These are phyloP conservation scores for Euura lappo DNA, from an alignment of 1,140 invertebrate genomes.

Conservation along the genomic window DNA sequence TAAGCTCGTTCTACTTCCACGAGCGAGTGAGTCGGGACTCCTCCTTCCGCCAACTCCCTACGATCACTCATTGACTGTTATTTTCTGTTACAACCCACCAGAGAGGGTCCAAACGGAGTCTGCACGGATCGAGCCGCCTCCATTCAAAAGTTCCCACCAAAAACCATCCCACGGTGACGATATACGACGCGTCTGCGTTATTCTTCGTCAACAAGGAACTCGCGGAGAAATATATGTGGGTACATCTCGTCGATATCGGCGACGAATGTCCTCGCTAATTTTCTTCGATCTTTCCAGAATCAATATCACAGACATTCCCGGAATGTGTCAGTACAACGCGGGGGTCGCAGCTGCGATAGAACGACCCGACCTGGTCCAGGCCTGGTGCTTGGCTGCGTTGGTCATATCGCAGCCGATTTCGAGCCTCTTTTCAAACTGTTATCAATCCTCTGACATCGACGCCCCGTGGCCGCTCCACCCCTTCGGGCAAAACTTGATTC, in stretches of 20 bases:
- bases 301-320: constrained; percentile 62
- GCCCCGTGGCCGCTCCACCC: constrained; percentile 81
- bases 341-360: constrained; percentile 74
- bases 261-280: no score
- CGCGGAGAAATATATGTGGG: constrained; percentile 83
- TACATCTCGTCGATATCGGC: constrained; percentile 41
- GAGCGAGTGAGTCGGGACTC: constrained; percentile 65
- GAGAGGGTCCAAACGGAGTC: constrained; percentile 62
- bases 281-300: constrained; percentile 56
- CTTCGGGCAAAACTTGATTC: constrained; percentile 83
- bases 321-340: constrained; percentile 84
- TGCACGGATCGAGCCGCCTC: constrained; percentile 38
- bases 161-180: constrained; percentile 69
- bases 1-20: constrained; percentile 83
- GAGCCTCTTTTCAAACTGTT: constrained; percentile 39
- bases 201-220: constrained; percentile 80
- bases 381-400: constrained; percentile 82
- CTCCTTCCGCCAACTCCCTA: no score
- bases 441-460: constrained; percentile 65
- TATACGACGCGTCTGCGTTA: constrained; percentile 81
- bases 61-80: not conserved
- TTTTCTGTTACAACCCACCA: constrained; percentile 35
- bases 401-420: constrained; percentile 63
- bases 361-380: constrained; percentile 82
- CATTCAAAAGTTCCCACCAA: constrained; percentile 51